Conservation (phyloP, 2,113 vertebrate genomes). For the Epinephelus lanceolatus region DNA sequence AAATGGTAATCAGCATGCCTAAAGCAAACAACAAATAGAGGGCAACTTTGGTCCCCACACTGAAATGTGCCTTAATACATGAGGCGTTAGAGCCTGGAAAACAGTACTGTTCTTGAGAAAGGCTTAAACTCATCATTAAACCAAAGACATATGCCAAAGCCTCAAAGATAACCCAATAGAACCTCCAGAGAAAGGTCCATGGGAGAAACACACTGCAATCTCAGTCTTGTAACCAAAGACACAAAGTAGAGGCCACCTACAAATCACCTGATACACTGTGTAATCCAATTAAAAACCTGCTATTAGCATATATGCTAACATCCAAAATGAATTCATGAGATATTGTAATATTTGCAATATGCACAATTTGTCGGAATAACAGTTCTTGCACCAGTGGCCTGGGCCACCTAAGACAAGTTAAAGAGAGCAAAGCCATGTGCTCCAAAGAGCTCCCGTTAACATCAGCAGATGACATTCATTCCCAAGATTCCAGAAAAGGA, state of each 20-base stretch:
- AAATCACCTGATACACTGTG: not conserved
- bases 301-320: no score
- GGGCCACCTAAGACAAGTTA: no score
- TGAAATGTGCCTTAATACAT: constrained; percentile 7
- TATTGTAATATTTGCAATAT: not conserved
- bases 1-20: constrained; percentile 64
- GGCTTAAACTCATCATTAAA: not conserved
- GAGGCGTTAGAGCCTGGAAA: constrained; percentile 25
- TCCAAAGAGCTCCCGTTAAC: no score
- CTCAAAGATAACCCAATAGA: not conserved
- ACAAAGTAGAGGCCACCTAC: not conserved
- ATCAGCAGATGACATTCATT: no score
- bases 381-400: no score
- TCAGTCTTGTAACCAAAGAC: not conserved
- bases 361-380: not conserved
- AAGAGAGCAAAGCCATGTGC: no score
- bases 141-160: not conserved
- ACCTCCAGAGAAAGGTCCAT: not conserved
- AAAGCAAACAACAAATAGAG: constrained; percentile 46
- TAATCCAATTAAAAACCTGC: not conserved
- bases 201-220: not conserved
- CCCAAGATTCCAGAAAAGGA: no score
- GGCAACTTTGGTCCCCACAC: not conserved
- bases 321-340: no score
- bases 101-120: constrained; percentile 17